Evolutionary conservation across 2,797 vertebrate genomes (phyloP).

Genomic region (Stomatorhinus walkeri): DNA sequence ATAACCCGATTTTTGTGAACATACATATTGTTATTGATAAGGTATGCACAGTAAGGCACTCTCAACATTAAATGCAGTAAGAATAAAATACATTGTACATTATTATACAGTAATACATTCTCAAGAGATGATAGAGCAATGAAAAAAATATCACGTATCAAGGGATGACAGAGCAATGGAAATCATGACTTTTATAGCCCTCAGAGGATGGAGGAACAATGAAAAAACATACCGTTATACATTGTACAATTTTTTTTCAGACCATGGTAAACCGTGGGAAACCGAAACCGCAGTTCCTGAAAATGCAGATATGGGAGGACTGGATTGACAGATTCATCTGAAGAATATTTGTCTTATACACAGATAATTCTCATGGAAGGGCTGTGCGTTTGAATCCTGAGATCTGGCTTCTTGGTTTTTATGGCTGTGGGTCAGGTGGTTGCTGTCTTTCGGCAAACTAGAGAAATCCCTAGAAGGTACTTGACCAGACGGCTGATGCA

Average conservation of each 20-base stretch:
- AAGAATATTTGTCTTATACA: background rate
- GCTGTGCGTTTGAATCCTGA: background rate
- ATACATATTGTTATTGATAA: background rate
- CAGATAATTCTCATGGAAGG: background rate
- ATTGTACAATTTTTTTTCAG: background rate
- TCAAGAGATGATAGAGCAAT: background rate
- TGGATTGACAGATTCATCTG: background rate
- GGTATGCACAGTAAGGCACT: background rate
- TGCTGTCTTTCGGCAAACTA: background rate
- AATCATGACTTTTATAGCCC: background rate
- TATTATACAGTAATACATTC: background rate
- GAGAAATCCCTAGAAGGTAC: background rate
- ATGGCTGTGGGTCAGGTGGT: background rate
- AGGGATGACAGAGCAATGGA: background rate
- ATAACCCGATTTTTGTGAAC: background rate
- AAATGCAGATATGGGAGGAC: background rate
- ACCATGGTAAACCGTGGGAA: background rate
- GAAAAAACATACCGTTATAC: background rate
- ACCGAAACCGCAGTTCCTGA: background rate
- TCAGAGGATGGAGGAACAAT: background rate
- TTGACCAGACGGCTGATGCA: background rate
- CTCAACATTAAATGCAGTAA: background rate
- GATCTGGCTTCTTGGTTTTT: background rate
- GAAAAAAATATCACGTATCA: background rate
- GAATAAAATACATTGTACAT: background rate